Evolutionary conservation across 2,888 invertebrate genomes (phyloP).

Genomic region (Acanthosepion lycidas): DNA sequence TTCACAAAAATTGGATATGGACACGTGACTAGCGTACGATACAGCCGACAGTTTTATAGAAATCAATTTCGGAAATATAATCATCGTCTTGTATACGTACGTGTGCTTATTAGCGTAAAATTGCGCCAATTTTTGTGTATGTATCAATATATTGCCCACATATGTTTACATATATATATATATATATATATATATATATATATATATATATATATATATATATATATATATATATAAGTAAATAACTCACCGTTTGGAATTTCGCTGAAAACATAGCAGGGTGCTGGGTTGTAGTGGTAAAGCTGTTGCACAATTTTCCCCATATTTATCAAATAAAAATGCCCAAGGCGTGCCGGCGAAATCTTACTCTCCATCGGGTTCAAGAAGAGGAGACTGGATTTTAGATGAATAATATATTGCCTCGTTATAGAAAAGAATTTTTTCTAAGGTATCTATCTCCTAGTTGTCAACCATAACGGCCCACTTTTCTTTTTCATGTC

Average conservation of each 20-base stretch:
- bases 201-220: background rate
- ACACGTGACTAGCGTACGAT: background rate
- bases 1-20: background rate
- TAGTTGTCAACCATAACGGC: background rate
- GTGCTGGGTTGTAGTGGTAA: background rate
- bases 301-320: background rate
- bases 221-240: background rate
- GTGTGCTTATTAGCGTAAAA: background rate
- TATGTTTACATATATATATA: background rate
- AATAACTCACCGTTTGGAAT: background rate
- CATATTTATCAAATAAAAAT: constrained; percentile 9
- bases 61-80: background rate
- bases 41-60: background rate
- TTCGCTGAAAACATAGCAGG: background rate
- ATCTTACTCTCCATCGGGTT: background rate
- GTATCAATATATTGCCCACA: background rate
- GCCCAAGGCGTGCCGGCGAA: background rate
- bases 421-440: background rate
- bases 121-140: background rate
- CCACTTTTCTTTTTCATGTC: background rate
- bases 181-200: background rate
- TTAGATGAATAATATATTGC: constrained; percentile 33
- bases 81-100: background rate
- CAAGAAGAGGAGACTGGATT: constrained; percentile 2
- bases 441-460: constrained; percentile 33